These are phyloP conservation scores for Fragum sueziense DNA, from an alignment of 2,888 invertebrate species.

Conservation along the genomic window DNA sequence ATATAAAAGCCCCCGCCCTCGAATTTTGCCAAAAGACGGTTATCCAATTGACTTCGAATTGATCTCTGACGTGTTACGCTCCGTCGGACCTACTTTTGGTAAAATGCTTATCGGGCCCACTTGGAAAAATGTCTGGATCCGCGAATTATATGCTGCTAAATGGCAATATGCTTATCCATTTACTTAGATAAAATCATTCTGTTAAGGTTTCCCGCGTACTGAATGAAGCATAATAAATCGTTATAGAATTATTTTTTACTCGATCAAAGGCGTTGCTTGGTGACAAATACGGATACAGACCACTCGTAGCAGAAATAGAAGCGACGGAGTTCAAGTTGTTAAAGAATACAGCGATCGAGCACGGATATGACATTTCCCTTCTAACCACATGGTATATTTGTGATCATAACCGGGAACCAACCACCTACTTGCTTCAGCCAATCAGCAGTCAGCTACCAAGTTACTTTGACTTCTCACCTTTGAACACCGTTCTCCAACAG, in stretches of 20 bases:
- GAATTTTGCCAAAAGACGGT: too few species aligned
- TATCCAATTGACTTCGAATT: too few species aligned
- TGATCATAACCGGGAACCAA: slow-evolving; percentile 77
- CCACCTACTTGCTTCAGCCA: slow-evolving; percentile 75
- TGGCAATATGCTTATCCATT: neutral
- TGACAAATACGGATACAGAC: slow-evolving; percentile 79
- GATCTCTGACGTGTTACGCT: too few species aligned
- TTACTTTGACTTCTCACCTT: slow-evolving; percentile 68
- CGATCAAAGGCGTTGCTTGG: slow-evolving; percentile 80
- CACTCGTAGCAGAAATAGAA: slow-evolving; percentile 75
- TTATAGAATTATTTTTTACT: neutral
- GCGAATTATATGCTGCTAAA: neutral
- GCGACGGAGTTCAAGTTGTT: slow-evolving; percentile 74
- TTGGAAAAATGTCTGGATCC: too few species aligned
- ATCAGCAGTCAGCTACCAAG: slow-evolving; percentile 81
- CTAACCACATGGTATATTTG: slow-evolving; percentile 76
- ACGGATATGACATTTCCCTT: slow-evolving; percentile 65
- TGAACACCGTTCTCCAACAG: slow-evolving; percentile 59
- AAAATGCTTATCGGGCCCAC: too few species aligned
- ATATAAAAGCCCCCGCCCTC: too few species aligned
- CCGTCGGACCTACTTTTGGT: too few species aligned
- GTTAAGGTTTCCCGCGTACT: neutral
- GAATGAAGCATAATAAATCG: neutral
- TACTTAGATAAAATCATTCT: neutral
- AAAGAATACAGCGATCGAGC: slow-evolving; percentile 63